Evolutionary conservation across 2,797 vertebrate genomes (phyloP).

Genomic region (Takifugu rubripes): DNA sequence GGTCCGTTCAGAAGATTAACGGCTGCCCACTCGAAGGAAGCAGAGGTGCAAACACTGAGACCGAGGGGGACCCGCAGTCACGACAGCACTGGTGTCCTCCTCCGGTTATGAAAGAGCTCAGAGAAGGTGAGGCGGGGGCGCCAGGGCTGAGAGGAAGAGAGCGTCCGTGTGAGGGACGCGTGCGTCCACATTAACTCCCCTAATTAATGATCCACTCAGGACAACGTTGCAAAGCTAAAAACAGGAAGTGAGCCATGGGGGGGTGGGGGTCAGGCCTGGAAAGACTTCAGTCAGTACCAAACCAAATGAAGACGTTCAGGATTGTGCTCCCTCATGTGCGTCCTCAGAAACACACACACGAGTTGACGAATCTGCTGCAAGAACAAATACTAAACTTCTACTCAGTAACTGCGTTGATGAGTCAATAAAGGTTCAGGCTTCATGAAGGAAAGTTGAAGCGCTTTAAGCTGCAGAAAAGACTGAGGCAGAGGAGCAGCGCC

Average conservation of each 20-base stretch:
- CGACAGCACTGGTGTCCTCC: constrained; percentile 37
- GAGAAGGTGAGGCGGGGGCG: constrained; percentile 5
- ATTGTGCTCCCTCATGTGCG: too few relatives aligned
- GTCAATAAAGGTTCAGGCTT: too few relatives aligned
- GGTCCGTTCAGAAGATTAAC: constrained; percentile 9
- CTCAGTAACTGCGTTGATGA: too few relatives aligned
- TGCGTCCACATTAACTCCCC: constrained; percentile 55
- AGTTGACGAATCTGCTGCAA: too few relatives aligned
- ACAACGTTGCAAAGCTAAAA: constrained; percentile 43
- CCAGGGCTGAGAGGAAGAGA: not conserved
- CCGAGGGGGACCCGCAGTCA: constrained; percentile 57
- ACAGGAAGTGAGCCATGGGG: constrained; percentile 50
- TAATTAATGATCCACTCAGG: constrained; percentile 61
- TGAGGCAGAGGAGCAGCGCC: too few relatives aligned
- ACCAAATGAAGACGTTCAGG: too few relatives aligned
- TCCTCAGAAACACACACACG: too few relatives aligned
- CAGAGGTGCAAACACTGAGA: constrained; percentile 26
- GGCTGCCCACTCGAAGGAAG: constrained; percentile 4
- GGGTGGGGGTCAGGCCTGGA: constrained; percentile 42
- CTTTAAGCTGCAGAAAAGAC: too few relatives aligned
- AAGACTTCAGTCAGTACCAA: constrained; percentile 63
- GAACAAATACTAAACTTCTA: too few relatives aligned
- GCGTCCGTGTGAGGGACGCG: constrained; percentile 38
- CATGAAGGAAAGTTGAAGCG: too few relatives aligned
- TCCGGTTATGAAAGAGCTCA: constrained; percentile 16